Percentiles rank a stretch among this genome's conserved stretches.
Evolutionary conservation across 2,113 vertebrate species (phyloP).

Genomic region (Ranitomeya imitator): DNA sequence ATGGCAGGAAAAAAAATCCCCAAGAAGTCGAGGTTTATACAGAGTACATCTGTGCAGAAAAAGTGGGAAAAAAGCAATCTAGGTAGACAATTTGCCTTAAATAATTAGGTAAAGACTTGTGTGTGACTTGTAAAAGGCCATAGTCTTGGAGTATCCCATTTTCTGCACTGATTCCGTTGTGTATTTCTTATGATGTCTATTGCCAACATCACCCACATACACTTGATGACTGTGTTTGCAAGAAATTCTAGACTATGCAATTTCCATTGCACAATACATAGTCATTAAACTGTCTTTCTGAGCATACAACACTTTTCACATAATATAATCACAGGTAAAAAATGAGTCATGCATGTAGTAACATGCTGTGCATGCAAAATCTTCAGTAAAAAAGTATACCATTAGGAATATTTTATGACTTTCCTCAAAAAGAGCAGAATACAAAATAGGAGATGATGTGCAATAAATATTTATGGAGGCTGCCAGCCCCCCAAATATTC

Average conservation of each 20-base stretch:
- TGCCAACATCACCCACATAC: background rate
- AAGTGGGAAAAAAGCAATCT: no score
- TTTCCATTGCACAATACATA: slow-evolving; percentile 7
- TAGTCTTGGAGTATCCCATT: no score
- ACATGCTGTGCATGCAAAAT: slow-evolving; percentile 10
- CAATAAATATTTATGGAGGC: background rate
- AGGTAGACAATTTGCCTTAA: no score
- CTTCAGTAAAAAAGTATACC: background rate
- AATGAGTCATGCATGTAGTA: slow-evolving; percentile 23
- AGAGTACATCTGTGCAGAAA: no score
- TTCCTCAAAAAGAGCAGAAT: background rate
- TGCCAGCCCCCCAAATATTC: background rate
- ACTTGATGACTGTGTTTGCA: background rate
- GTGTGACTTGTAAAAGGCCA: no score
- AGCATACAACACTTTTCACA: background rate
- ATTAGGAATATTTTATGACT: background rate
- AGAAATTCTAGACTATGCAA: background rate
- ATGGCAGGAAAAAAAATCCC: no score
- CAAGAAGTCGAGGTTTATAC: no score
- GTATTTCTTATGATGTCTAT: background rate
- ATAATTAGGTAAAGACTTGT: no score
- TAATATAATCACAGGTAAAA: background rate
- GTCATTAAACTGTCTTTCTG: slow-evolving; percentile 2
- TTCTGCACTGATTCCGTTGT: no score
- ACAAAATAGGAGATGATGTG: background rate